Base-by-base conservation (phyloP, 2,113 vertebrate species). In the Ibidorhyncha struthersii region DNA sequence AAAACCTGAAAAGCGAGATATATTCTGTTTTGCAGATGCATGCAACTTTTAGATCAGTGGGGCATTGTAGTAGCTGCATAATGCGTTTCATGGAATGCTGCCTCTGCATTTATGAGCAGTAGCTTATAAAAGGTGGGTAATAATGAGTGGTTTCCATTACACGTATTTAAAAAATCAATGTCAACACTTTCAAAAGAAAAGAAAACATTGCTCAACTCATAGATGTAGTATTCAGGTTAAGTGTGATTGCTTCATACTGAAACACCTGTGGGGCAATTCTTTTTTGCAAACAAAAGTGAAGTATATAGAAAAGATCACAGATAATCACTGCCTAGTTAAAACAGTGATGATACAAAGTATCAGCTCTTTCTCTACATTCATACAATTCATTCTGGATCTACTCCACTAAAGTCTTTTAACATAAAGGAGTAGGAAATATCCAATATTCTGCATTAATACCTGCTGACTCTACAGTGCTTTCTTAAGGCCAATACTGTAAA, bases 131-230 rank as follows among this genome's bases (percentile, higher is more conserved):
- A 97, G 59, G 84, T 79, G 56, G 43, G 65, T 55, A 86, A 77
- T 93, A 96, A 97, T 92, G n/a, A 97, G 38, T 93, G 63, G 61
- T 95, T 97, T 97, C 45, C 41, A 94, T 97, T 93, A 93, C 85
- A 72, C 76, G 63, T 70, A 77, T 93, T 90, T 67, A 67, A 87
- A 84, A 96, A 96, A 92, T 69, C 80, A 84, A 58, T 97, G 84
- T 93, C 93, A 97, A 97, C 50, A 89, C 69, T 89, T 95, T 43
- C 23, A 81, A 86, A 96, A 87, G 65, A 91, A 96, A 95, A 94
- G 49, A 88, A 97, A 95, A 97, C 61, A 90, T 91, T 97, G 65
- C 84, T 94, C 50, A 85, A 86, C 63, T 83, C 61, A 58, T 40
- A 88, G 18, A 58, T 86, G 82, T 83, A 82, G 13, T 73, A 74